Base-by-base conservation (phyloP, 2,888 invertebrate genomes). In the Andrena flavipes region DNA sequence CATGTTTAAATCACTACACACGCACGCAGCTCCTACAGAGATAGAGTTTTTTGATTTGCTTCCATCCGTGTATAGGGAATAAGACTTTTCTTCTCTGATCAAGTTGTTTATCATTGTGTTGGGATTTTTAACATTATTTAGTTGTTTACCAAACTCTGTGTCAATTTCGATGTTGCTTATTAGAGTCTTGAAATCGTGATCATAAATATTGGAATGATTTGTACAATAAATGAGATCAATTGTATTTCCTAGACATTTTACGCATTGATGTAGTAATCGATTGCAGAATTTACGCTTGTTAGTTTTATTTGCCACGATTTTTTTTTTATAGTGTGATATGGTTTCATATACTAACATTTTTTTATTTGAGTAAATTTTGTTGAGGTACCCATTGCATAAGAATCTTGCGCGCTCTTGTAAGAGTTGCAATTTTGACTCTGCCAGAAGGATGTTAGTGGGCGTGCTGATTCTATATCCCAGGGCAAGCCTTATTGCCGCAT, bases 381-480 rank as follows among this genome's bases (percentile, higher is more conserved):
- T 1, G 13, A 68, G 20, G 5, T 54, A 56, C 23, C 10, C 5
- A 20, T 23, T 68, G 7, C 33, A 54, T 35, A 68, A 56, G 4
- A 35, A 35, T 35, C 6, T 68, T 4, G 68, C n/a, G 23, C 68
- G 35, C 20, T 56, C 68, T 51, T 13, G 51, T 13, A 68, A 10
- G 2, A 56, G 10, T 56, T 20, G 56, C 3, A 68, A 20, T 68
- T 56, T 68, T 23, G 16, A 59, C 10, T 69, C 69, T 2, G 59
- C 13, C 42, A 69, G 5, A 6, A 59, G 42, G 4, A 69, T 54
- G 51, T 68, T 68, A n/a, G 67, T 54, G 2, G 54, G 35, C 2
- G 67, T 54, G 33, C 33, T 20, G 8, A 4, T 69, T 10, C 42
- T 26, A 26, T 51, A 54, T 16, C 54, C 67, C 5, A 51, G n/a